Percentiles rank a stretch among this genome's conserved stretches.
Conservation (phyloP, 2,797 vertebrate genomes). For the Oryzias sinensis region DNA sequence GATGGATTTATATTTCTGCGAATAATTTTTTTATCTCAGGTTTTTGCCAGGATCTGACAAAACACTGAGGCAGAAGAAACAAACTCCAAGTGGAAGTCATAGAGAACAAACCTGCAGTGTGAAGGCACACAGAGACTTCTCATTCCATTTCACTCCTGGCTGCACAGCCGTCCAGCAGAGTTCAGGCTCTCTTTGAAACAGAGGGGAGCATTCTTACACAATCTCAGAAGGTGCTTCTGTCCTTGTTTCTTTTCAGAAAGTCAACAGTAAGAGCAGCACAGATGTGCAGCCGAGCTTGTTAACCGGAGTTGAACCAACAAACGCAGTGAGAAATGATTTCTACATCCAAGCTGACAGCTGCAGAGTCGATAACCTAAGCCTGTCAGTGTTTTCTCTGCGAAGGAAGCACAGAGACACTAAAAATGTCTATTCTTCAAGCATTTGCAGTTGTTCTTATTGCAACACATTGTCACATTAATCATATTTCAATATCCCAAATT, state of each 20-base stretch:
- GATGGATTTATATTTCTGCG: too few species aligned
- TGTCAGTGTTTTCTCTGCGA: conserved; percentile 4
- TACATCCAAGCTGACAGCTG: conserved; percentile 16
- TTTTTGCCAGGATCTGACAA: too few species aligned
- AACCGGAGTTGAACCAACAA: conserved; percentile 41
- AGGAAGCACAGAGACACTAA: not conserved
- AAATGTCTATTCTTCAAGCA: not conserved
- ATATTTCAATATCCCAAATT: conserved; percentile 57
- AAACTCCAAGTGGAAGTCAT: not conserved
- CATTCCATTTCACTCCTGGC: conserved; percentile 19
- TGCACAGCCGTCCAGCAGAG: conserved; percentile 4
- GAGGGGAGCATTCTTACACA: conserved; percentile 9
- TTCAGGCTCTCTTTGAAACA: not conserved
- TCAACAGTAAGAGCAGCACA: conserved; percentile 32
- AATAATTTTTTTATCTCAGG: too few species aligned
- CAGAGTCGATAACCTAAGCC: conserved; percentile 9
- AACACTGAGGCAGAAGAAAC: too few species aligned
- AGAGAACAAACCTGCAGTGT: not conserved
- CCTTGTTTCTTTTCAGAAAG: conserved; percentile 10
- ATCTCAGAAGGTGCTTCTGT: not conserved
- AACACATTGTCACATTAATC: conserved; percentile 41
- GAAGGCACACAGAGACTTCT: not conserved
- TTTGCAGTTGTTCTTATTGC: conserved; percentile 2
- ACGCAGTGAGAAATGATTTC: conserved; percentile 29
- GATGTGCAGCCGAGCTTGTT: conserved; percentile 23